A percentile compares a stretch with the other conserved stretches of the same genome.
These are phyloP conservation scores for Acromyrmex charruanus DNA, from an alignment of 1,140 invertebrate genomes.

Conservation along the genomic window DNA sequence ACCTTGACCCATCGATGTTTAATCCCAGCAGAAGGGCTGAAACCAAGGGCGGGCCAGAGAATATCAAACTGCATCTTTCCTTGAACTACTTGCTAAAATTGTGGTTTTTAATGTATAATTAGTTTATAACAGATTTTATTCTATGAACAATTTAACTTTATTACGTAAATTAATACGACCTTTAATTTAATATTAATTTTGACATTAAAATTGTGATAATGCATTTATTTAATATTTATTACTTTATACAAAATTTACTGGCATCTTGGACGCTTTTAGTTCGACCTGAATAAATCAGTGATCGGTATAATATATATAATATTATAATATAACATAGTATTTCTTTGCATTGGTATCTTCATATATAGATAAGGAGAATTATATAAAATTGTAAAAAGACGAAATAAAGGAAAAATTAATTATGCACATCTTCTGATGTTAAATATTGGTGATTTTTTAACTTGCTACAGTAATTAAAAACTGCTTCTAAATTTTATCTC, in stretches of 20 bases:
- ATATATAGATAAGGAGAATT: neutral
- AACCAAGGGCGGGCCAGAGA: conserved; percentile 19
- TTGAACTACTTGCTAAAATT: conserved; percentile 36
- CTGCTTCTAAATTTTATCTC: neutral
- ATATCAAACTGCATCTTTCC: conserved; percentile 19
- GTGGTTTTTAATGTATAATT: conserved; percentile 25
- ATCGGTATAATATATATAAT: neutral
- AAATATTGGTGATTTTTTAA: neutral
- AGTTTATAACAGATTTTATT: neutral
- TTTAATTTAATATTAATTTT: neutral
- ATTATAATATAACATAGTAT: neutral
- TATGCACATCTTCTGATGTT: neutral
- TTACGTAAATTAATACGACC: neutral
- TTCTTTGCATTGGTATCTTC: neutral
- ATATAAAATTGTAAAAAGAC: neutral
- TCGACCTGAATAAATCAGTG: neutral
- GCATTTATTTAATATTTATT: neutral
- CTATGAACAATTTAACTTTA: neutral
- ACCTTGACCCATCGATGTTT: conserved; percentile 46
- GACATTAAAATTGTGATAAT: neutral
- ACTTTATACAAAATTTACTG: neutral
- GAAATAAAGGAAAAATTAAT: neutral
- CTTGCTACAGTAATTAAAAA: neutral
- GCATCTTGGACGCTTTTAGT: neutral
- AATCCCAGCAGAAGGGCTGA: neutral